These are phyloP conservation scores for Notoglanidium macrostoma DNA, from an alignment of 2,797 vertebrate species.

Conservation along the genomic window DNA sequence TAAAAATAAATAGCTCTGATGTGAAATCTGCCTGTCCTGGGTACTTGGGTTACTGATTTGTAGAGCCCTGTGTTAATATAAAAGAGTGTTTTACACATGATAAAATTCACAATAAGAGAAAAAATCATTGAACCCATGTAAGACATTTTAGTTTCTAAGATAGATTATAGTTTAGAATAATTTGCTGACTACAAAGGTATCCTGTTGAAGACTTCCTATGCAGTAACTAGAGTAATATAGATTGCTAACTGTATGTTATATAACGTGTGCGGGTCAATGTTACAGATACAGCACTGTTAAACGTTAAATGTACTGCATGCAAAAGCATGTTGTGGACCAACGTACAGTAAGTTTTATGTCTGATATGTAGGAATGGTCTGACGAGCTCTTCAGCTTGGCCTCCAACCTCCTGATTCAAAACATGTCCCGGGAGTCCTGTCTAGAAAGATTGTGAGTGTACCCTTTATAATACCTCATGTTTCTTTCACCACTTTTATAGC, in stretches of 20 bases:
- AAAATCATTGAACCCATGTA: neutral
- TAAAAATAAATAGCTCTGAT: neutral
- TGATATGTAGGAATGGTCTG: conserved; percentile 89
- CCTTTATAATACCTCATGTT: neutral
- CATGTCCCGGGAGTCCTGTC: conserved; percentile 92
- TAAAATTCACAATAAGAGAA: no score
- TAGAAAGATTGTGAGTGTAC: conserved; percentile 92
- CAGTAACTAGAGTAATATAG: neutral
- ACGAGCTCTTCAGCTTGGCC: conserved; percentile 92
- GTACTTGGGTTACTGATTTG: neutral
- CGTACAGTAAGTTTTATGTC: conserved; percentile 6
- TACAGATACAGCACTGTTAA: neutral
- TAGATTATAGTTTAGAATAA: neutral
- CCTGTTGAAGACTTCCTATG: neutral
- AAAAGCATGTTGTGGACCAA: neutral
- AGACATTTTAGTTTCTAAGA: neutral
- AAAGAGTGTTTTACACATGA: neutral
- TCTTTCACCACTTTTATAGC: neutral
- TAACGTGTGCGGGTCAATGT: neutral
- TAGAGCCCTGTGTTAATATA: neutral
- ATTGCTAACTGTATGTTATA: neutral
- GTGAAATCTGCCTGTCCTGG: neutral
- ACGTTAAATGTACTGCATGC: neutral
- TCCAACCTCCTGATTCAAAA: conserved; percentile 96
- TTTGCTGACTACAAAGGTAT: neutral